These are phyloP conservation scores for Nebria salina DNA, from an alignment of 2,888 invertebrate species.

Conservation along the genomic window DNA sequence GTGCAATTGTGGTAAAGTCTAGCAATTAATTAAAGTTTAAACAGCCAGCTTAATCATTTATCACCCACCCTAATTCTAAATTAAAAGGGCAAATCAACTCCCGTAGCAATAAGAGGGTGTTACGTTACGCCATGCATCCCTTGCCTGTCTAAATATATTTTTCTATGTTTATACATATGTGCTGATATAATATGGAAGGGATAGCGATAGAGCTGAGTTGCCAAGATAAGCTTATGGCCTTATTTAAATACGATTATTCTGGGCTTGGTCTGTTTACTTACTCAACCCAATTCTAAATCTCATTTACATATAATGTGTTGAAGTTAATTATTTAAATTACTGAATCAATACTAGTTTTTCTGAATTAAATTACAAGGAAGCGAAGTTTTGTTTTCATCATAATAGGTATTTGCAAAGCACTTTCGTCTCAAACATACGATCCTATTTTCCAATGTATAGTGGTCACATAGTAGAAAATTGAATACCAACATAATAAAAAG, in stretches of 20 bases:
- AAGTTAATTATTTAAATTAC: not conserved
- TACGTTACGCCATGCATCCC: not conserved
- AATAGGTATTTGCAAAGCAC: not conserved
- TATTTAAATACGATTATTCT: slow-evolving; percentile 52
- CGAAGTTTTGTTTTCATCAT: not conserved
- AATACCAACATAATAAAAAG: not conserved
- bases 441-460: not conserved
- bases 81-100: slow-evolving; percentile 4
- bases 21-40: slow-evolving; percentile 56
- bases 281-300: not conserved
- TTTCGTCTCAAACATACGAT: not conserved
- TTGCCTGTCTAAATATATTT: not conserved
- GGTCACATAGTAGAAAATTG: not conserved
- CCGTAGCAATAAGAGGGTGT: not conserved
- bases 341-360: not conserved
- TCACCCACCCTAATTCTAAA: slow-evolving; percentile 24
- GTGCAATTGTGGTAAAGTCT: slow-evolving; percentile 55
- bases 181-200: not conserved
- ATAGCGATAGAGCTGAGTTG: slow-evolving; percentile 48
- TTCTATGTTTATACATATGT: not conserved
- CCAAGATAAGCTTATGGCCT: slow-evolving; percentile 53
- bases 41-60: slow-evolving; percentile 57
- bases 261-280: not conserved
- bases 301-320: not conserved
- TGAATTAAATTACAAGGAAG: too few relatives aligned